phyloP scores from a whole-genome alignment of 1,140 invertebrate species.

The Caenorhabditis brenneri region DNA sequence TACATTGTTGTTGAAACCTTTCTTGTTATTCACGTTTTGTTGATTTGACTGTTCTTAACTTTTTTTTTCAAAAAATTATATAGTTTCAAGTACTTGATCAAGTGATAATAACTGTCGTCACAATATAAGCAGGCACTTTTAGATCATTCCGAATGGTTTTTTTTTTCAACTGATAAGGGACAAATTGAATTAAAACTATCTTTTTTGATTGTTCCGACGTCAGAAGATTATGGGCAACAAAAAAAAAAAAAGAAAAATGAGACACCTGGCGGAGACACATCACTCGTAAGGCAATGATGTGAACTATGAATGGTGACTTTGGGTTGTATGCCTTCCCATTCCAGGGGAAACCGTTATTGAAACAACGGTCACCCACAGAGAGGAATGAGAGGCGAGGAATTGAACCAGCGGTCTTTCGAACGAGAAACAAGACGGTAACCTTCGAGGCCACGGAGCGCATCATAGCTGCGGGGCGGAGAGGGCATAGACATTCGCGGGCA shows the following conservation, averaged over 20 bases:
- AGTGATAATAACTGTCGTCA: too few relatives aligned
- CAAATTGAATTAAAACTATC: background rate
- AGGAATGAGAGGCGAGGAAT: background rate
- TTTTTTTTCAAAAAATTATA: background rate
- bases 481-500: background rate
- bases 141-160: too few relatives aligned
- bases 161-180: background rate
- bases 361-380: background rate
- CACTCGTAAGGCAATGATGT: constrained; percentile 14
- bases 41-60: background rate
- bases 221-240: background rate
- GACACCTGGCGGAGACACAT: constrained; percentile 42
- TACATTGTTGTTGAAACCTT: background rate
- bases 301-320: constrained; percentile 43
- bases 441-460: background rate
- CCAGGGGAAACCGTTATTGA: too few relatives aligned
- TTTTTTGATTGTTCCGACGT: background rate
- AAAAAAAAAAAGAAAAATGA: background rate
- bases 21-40: constrained; percentile 1
- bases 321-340: background rate
- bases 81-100: background rate
- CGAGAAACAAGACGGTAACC: background rate
- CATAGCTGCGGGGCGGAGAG: background rate
- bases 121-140: too few relatives aligned
- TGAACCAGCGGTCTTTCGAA: background rate